Evolutionary conservation across 2,797 vertebrate species (phyloP), one percentile per base, ranked within the genome.

Genomic region (Parotocinclus haroldoi): DNA sequence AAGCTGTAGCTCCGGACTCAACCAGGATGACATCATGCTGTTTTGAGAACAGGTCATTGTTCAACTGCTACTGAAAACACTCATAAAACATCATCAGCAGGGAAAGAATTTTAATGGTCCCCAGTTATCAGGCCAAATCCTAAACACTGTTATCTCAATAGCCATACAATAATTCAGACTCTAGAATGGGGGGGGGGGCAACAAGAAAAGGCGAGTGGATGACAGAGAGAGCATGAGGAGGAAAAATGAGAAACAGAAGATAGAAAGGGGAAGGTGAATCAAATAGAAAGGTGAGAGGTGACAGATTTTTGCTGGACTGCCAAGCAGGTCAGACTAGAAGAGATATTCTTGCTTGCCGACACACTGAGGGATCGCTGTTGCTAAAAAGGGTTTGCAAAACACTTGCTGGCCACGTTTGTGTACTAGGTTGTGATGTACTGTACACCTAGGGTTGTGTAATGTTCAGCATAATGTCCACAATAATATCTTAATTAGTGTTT

Each of bases 31-130:
- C 66, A 67, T 79, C 71, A 81, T 36, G 50, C 10, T 9, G 2
- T 2, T 48, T 59, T 71, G 48, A 58, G 55, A 78, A 57, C 62
- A 53, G 68, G 38, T 69, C 68, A 75, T 73, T 78, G 76, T 69
- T 78, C 63, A 66, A 63, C 62, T 65, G 79, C 77, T 81, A 81
- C 79, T 77, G 79, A 77, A 81, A 79, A 79, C 74, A 67, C 71
- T 75, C 68, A 76, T 76, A 74, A 76, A 77, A 70, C 74, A 79
- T 76, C 44, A 72, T 72, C 73, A 71, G 66, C 63, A 59, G 38
- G 50, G 58, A 73, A 81, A 56, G 77, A 79, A 81, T 77, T 70
- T 81, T 76, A 79, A 76, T 76, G 63, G 71, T 60, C 75, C 70
- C 55, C 51, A 72, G 72, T 76, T 72, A 76, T 78, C 79, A 46